phyloP scores from a whole-genome alignment of 2,888 invertebrate genomes.

The Thereva nobilitata region DNA sequence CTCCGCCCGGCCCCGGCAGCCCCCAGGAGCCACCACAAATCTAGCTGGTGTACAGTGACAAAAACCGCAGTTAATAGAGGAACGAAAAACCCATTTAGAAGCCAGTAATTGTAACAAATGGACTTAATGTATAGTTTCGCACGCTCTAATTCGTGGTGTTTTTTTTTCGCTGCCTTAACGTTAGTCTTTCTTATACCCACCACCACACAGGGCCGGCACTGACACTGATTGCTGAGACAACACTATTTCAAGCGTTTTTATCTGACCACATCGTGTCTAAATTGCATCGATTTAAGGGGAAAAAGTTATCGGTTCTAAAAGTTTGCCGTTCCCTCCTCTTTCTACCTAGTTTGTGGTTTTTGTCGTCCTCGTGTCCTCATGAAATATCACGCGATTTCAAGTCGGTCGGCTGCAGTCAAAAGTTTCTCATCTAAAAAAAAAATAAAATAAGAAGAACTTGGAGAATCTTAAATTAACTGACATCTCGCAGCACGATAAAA shows the following conservation, averaged over 20 bases:
- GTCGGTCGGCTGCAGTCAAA: slow-evolving; percentile 30
- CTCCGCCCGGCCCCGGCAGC: slow-evolving; percentile 2
- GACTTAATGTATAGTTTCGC: slow-evolving; percentile 30
- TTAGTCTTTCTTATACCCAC: not conserved
- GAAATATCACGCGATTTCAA: slow-evolving; percentile 33
- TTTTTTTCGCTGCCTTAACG: slow-evolving; percentile 2
- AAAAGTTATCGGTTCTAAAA: slow-evolving; percentile 25
- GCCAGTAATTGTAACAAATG: slow-evolving; percentile 24
- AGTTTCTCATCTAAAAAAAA: slow-evolving; percentile 8
- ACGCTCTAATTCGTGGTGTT: slow-evolving; percentile 19
- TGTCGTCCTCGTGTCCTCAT: slow-evolving; percentile 2
- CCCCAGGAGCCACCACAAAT: not conserved
- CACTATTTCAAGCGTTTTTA: slow-evolving; percentile 12
- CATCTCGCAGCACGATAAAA: too few relatives aligned
- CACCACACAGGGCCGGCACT: not conserved
- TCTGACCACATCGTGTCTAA: slow-evolving; percentile 27
- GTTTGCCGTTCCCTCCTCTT: slow-evolving; percentile 7
- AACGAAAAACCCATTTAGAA: not conserved
- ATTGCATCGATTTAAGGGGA: slow-evolving; percentile 12
- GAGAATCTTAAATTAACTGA: too few relatives aligned
- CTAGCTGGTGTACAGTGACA: slow-evolving; percentile 9
- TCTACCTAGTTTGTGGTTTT: not conserved
- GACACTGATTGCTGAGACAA: slow-evolving; percentile 5
- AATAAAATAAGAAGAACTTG: too few relatives aligned
- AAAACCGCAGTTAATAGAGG: slow-evolving; percentile 9